Conservation (phyloP, 1,140 invertebrate species). For the Glomeris maerens region DNA sequence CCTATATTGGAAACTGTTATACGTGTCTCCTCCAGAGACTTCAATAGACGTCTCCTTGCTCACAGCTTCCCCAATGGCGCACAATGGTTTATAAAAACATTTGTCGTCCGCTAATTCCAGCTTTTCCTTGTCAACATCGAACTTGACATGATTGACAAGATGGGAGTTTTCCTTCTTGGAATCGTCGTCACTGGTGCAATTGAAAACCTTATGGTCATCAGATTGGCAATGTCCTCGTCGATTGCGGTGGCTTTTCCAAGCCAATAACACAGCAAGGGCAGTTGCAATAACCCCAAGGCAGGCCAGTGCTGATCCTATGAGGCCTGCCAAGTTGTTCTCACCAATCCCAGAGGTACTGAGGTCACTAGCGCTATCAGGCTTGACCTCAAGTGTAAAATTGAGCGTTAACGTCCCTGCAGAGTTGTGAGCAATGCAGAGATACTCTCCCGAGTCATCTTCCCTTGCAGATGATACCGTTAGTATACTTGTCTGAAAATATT, state of each 20-base stretch:
- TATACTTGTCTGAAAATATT: conserved; percentile 62
- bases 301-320: too few relatives aligned
- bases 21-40: not conserved
- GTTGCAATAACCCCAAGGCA: too few relatives aligned
- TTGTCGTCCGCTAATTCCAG: not conserved
- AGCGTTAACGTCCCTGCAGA: conserved; percentile 49
- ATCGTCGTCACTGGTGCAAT: too few relatives aligned
- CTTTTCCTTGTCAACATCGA: not conserved
- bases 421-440: conserved; percentile 62
- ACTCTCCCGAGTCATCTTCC: conserved; percentile 63
- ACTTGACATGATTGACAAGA: conserved; percentile 2
- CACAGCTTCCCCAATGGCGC: not conserved
- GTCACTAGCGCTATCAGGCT: too few relatives aligned
- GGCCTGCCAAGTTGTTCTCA: too few relatives aligned
- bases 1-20: too few relatives aligned
- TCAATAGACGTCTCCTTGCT: not conserved
- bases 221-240: too few relatives aligned
- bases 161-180: not conserved
- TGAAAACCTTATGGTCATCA: too few relatives aligned
- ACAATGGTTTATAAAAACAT: not conserved
- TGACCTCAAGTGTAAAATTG: conserved; percentile 45
- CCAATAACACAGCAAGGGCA: too few relatives aligned
- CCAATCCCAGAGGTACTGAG: too few relatives aligned
- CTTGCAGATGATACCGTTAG: conserved; percentile 54
- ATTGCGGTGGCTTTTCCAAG: too few relatives aligned